These are phyloP conservation scores for Anableps anableps DNA, from an alignment of 2,797 vertebrate genomes.

Conservation along the genomic window DNA sequence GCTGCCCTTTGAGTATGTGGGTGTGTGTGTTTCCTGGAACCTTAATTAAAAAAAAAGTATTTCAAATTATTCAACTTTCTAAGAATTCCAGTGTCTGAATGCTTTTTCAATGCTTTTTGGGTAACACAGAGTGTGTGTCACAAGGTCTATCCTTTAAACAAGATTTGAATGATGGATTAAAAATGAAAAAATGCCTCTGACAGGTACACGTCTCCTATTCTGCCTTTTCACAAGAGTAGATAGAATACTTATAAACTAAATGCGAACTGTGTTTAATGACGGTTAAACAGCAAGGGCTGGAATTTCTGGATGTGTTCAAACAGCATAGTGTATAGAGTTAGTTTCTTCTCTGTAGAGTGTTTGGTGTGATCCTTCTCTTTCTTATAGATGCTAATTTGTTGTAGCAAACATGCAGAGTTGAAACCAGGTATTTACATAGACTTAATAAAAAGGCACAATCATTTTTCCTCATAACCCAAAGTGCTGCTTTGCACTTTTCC, in stretches of 20 bases:
- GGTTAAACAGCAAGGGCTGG: background rate
- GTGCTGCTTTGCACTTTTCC: too few species aligned
- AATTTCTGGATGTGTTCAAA: background rate
- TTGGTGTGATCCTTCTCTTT: background rate
- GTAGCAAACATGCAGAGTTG: background rate
- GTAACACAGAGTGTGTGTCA: background rate
- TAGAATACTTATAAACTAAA: background rate
- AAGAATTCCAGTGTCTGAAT: background rate
- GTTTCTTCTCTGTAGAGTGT: background rate
- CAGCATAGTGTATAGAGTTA: background rate
- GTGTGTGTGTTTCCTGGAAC: background rate
- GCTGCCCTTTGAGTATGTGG: background rate
- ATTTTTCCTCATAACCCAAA: too few species aligned
- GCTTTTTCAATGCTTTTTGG: background rate
- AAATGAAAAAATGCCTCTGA: background rate
- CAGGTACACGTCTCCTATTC: background rate
- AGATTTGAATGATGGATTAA: background rate
- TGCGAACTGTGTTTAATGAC: background rate
- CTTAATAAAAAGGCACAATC: too few species aligned
- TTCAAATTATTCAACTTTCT: background rate
- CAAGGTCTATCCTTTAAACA: background rate
- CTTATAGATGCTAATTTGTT: background rate
- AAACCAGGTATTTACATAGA: too few species aligned
- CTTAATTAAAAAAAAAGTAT: background rate
- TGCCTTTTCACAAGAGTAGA: background rate